phyloP scores from a whole-genome alignment of 2,797 vertebrate species.

The Dryobates pubescens region DNA sequence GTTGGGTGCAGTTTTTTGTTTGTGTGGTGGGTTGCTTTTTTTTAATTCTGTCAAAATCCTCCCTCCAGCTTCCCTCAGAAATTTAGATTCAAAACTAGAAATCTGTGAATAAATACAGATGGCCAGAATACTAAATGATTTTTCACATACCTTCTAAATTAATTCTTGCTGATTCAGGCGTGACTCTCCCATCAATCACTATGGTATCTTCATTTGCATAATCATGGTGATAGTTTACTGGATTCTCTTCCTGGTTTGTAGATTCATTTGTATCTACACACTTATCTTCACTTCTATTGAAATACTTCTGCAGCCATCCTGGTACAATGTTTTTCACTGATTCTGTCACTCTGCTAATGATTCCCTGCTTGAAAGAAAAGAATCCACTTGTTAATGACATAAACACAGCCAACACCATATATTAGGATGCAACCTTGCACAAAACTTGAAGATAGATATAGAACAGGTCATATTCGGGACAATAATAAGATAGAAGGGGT shows the following conservation, averaged over 20 bases:
- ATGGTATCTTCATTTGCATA: conserved; percentile 83
- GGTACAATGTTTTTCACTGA: conserved; percentile 98
- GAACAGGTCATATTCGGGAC: not conserved
- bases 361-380: conserved; percentile 80
- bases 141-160: conserved; percentile 83
- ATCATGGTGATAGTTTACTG: conserved; percentile 73
- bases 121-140: conserved; percentile 31
- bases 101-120: conserved; percentile 65
- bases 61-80: not conserved
- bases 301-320: conserved; percentile 95
- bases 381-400: not conserved
- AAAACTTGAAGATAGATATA: not conserved
- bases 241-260: conserved; percentile 68
- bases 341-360: conserved; percentile 95
- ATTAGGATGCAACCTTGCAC: not conserved
- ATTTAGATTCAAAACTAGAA: not conserved
- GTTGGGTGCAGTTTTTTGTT: not conserved
- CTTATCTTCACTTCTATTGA: conserved; percentile 82
- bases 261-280: conserved; percentile 70
- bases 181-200: conserved; percentile 83
- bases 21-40: not conserved
- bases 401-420: not conserved
- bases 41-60: not conserved
- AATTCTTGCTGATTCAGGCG: conserved; percentile 88
- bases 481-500: not conserved